These are phyloP conservation scores for Procavia capensis DNA, from an alignment of 2,113 vertebrate genomes.

Conservation along the genomic window DNA sequence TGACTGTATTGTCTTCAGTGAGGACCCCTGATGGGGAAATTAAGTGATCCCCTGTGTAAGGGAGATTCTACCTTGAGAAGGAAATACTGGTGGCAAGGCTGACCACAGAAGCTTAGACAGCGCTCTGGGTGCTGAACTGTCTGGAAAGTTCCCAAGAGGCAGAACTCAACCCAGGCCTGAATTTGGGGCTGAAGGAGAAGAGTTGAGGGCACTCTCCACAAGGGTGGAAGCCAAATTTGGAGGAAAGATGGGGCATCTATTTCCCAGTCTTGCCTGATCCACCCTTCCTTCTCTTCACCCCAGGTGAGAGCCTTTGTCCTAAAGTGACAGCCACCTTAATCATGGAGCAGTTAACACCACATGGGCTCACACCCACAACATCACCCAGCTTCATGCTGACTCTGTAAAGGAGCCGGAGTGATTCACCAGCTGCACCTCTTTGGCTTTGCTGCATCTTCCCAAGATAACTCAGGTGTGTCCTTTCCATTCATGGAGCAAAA, in stretches of 20 bases:
- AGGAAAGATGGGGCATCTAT: background rate
- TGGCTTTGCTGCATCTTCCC: background rate
- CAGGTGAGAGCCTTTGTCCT: background rate
- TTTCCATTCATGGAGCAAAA: background rate
- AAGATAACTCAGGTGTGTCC: background rate
- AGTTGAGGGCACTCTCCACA: background rate
- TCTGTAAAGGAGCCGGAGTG: background rate
- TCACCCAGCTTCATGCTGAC: background rate
- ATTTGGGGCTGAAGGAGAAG: background rate
- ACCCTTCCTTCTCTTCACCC: background rate
- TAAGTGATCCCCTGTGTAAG: background rate
- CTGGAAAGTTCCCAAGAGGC: background rate
- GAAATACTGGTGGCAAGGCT: background rate
- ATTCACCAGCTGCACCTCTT: slow-evolving; percentile 29
- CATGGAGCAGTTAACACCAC: background rate
- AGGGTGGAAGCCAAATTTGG: background rate
- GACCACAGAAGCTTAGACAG: background rate
- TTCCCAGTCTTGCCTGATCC: background rate
- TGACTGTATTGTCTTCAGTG: background rate
- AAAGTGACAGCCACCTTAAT: background rate
- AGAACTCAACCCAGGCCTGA: background rate
- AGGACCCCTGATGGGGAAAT: background rate
- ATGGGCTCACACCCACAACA: background rate
- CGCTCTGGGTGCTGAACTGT: background rate
- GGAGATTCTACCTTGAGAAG: background rate